phyloP scores from a whole-genome alignment of 2,113 vertebrate species.

The Petroica traversi region DNA sequence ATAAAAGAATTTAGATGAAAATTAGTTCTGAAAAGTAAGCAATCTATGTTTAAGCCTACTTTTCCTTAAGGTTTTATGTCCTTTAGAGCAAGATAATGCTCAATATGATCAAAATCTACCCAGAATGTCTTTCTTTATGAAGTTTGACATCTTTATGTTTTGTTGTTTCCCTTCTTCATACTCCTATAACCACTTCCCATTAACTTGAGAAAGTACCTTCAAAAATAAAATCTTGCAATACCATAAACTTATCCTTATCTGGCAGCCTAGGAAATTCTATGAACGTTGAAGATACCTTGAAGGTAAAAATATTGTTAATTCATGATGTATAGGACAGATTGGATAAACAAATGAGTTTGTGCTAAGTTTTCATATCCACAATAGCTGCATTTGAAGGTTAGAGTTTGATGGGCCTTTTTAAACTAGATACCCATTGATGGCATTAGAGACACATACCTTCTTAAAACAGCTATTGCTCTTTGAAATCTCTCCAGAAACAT shows the following conservation, averaged over 20 bases:
- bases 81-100: neutral
- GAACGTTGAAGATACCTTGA: neutral
- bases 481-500: neutral
- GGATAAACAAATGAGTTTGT: neutral
- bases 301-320: neutral
- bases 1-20: neutral
- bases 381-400: neutral
- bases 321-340: accelerated
- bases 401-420: neutral
- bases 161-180: neutral
- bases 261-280: neutral
- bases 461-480: neutral
- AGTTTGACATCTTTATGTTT: neutral
- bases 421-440: neutral
- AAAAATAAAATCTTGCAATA: neutral
- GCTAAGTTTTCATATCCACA: neutral
- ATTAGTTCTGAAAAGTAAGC: neutral
- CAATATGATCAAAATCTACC: neutral
- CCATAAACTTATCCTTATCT: neutral
- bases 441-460: neutral
- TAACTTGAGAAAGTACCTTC: neutral
- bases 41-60: neutral
- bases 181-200: neutral
- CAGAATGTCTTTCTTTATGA: neutral
- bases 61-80: neutral